Base-by-base conservation (phyloP, 2,113 vertebrate species). In the Prionailurus viverrinus region DNA sequence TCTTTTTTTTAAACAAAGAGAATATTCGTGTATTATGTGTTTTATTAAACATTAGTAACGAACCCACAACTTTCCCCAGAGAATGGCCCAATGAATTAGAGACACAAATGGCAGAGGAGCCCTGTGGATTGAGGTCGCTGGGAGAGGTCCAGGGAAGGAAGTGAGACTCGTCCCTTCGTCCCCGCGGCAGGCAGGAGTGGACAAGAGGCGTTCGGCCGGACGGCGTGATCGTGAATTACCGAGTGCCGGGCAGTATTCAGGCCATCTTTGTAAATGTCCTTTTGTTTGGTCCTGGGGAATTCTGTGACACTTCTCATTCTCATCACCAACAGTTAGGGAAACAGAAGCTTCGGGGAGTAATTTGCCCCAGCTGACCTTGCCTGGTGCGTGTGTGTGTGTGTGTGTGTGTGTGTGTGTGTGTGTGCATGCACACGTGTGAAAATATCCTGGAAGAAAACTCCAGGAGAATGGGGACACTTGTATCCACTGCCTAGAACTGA, bases 201-300 rank as follows among this genome's bases (percentile, higher is more conserved):
- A 13, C 1, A 3, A 6, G 71, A 33, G 51, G 55, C 16, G 19
- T 45, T 14, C 23, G 48, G 66, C 15, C 33, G 0, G 2, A 4
- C 7, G 0, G 14, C 7, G 0, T 4, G 3, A 16, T 1, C 1
- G 3, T 4, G 41, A 21, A 0, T 23, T 4, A 1, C 29, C 1
- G 5, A 7, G 31, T 2, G 29, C 23, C 23, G 10, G 41, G 29
- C n/a, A 16, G 73, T 10, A n/a, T n/a, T 13, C 27, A 3, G 5
- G 6, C n/a, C 36, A 5, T 76, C 68, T 83, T 58, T 39, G 71
- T 19, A 14, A 8, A 12, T 4, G 3, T 27, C 21, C 1, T 51
- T 74, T 61, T 3, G 0, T 10, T 51, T 14, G 7, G 76, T 31
- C 21, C 48, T 4, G 33, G 66, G 31, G 55, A 45, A 9, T 74